These are phyloP conservation scores for Orchestes rusci DNA, from an alignment of 2,888 invertebrate species.

Conservation along the genomic window DNA sequence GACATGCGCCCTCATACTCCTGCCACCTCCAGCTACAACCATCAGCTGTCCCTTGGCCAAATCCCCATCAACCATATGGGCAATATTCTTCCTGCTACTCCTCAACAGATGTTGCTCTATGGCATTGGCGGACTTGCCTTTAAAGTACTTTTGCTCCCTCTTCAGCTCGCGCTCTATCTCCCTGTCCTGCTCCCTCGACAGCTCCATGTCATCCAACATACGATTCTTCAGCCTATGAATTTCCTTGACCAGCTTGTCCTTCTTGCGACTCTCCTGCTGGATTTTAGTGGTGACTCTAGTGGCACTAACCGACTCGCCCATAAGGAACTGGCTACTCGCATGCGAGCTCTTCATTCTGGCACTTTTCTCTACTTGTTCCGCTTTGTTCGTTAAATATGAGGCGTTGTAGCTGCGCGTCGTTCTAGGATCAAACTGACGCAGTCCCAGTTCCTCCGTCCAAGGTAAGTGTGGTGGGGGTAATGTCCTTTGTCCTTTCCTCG, in stretches of 20 bases:
- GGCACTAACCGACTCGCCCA: constrained; percentile 56
- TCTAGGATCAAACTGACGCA: constrained; percentile 59
- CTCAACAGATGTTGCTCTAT: constrained; percentile 61
- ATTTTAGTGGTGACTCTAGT: constrained; percentile 59
- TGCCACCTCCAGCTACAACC: constrained; percentile 33
- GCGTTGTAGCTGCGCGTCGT: constrained; percentile 60
- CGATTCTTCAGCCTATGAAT: constrained; percentile 43
- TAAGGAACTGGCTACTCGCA: constrained; percentile 55
- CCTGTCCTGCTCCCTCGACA: constrained; percentile 44
- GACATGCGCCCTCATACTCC: constrained; percentile 37
- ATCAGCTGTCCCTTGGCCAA: constrained; percentile 30
- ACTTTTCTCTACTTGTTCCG: constrained; percentile 59
- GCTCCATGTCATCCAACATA: constrained; percentile 45
- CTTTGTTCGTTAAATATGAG: constrained; percentile 59
- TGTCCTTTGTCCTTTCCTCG: constrained; percentile 32
- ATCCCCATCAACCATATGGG: constrained; percentile 22
- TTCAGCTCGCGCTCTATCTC: constrained; percentile 41
- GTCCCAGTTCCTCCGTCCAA: constrained; percentile 63
- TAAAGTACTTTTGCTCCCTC: constrained; percentile 49
- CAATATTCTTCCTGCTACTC: constrained; percentile 50
- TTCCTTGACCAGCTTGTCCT: constrained; percentile 45
- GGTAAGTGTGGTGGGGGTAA: constrained; percentile 58
- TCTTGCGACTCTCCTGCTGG: constrained; percentile 46
- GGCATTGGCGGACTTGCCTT: constrained; percentile 37
- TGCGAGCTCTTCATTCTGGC: constrained; percentile 60